Evolutionary conservation across 2,113 vertebrate genomes (phyloP), one percentile per base, ranked within the genome.

Genomic region (Lepisosteus oculatus): DNA sequence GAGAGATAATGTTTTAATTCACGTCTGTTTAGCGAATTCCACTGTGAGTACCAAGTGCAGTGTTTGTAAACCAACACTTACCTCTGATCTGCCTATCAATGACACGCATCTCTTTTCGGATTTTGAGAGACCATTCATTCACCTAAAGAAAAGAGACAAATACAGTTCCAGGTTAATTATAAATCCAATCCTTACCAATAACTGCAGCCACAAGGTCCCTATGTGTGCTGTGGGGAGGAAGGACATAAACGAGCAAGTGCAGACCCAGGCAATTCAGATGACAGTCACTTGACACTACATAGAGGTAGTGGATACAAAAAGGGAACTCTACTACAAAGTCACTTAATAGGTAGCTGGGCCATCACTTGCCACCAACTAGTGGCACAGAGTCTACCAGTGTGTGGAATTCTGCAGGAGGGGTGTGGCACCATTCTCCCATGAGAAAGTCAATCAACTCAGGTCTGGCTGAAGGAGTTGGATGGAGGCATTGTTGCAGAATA

Each of bases 81-180:
- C 97, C 97, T 94, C 96, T 87, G 80, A 99, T 97, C 85, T 99
- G 97, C 86, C 96, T 95, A 83, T 99, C 97, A 84, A 99, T 92
- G 77, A 95, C 91, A 81, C 97, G 92, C 92, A 96, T 95, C 86
- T 99, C 97, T 83, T 95, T 98, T 71, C 95, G 92, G 81, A 99
- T 97, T 91, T 98, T 99, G 78, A 93, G 76, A 63, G 94, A 93
- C 97, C 97, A 99, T 74, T 99, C 97, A 78, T 92, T 95, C 68
- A 99, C 90, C 97, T 99, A 80, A 42, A 82, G 83, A 8, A 29
- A 29, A 29, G 7, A 75, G 0, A 83, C 7, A 77, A 29, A 17
- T 8, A 43, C 64, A 9, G 74, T 41, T 61, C 3, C 14, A 8
- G 14, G 29, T 29, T 8, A 4, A 47, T 56, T 8, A 0, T 41